A percentile compares a stretch with the other conserved stretches of the same genome.
These are phyloP conservation scores for Phengaris arion DNA, from an alignment of 2,888 invertebrate species.

Conservation along the genomic window DNA sequence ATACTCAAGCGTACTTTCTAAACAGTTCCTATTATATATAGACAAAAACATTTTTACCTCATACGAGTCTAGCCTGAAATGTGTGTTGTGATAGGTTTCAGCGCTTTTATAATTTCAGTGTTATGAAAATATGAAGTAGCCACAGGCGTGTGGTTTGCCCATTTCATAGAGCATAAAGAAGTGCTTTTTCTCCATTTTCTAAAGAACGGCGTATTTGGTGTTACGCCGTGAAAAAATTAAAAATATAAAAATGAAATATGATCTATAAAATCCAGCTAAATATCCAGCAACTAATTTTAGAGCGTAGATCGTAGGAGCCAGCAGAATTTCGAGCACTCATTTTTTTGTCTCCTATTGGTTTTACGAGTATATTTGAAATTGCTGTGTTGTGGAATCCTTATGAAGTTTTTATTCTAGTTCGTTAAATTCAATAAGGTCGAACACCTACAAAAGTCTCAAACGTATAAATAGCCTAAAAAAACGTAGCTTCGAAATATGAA, in stretches of 20 bases:
- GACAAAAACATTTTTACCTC: not conserved
- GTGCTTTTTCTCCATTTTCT: constrained; percentile 29
- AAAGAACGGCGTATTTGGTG: constrained; percentile 28
- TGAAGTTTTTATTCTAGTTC: not conserved
- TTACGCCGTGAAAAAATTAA: constrained; percentile 22
- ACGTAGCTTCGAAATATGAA: not conserved
- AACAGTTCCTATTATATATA: not conserved
- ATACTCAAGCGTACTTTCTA: not conserved
- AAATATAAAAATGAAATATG: constrained; percentile 25
- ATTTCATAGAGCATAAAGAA: constrained; percentile 30
- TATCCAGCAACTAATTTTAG: not conserved
- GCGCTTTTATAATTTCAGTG: constrained; percentile 34
- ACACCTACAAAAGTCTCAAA: too few relatives aligned
- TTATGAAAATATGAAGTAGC: constrained; percentile 38
- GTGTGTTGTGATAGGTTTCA: constrained; percentile 34
- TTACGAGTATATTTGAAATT: not conserved
- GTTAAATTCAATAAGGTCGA: not conserved
- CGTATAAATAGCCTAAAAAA: not conserved
- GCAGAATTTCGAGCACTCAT: not conserved
- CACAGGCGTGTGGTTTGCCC: constrained; percentile 33
- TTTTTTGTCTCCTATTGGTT: not conserved
- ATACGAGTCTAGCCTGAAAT: not conserved
- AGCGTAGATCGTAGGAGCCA: not conserved
- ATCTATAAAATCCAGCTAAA: constrained; percentile 8
- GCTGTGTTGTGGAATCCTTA: not conserved